Evolutionary conservation across 2,888 invertebrate species (phyloP).

Genomic region (Acanthococcus lagerstroemiae): DNA sequence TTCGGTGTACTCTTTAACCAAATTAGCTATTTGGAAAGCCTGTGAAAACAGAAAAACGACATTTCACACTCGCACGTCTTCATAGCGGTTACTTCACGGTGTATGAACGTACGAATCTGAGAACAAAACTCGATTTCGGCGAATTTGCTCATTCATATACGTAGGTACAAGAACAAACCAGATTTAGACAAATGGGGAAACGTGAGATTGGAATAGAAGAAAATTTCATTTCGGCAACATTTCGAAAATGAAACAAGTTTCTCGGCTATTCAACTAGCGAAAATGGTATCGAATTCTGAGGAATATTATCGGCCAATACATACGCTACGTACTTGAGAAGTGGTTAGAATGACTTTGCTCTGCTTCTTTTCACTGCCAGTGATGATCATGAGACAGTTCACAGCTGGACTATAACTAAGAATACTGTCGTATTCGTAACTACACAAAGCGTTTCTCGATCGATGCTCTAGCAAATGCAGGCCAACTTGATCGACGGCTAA

Average conservation of each 20-base stretch:
- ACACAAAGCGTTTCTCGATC: constrained; percentile 76
- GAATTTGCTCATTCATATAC: no score
- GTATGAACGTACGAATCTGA: no score
- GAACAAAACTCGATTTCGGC: no score
- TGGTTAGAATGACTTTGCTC: constrained; percentile 86
- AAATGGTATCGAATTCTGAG: no score
- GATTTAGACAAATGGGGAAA: no score
- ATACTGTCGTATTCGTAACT: constrained; percentile 85
- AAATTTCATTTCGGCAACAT: neutral
- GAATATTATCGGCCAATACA: neutral
- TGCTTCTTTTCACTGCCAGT: constrained; percentile 83
- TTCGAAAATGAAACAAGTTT: no score
- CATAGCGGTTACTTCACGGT: no score
- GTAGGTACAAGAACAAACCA: no score
- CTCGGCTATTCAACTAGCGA: no score
- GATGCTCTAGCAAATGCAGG: constrained; percentile 77
- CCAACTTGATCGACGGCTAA: constrained; percentile 87
- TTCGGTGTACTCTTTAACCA: constrained; percentile 79
- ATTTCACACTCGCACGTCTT: no score
- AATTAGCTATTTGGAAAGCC: constrained; percentile 86
- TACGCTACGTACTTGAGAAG: constrained; percentile 56
- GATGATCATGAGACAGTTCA: constrained; percentile 86
- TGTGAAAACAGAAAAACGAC: no score
- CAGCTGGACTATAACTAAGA: constrained; percentile 80
- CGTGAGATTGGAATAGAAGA: neutral